Conservation (phyloP, 2,113 vertebrate species). For the Cricetomys ansorgei region DNA sequence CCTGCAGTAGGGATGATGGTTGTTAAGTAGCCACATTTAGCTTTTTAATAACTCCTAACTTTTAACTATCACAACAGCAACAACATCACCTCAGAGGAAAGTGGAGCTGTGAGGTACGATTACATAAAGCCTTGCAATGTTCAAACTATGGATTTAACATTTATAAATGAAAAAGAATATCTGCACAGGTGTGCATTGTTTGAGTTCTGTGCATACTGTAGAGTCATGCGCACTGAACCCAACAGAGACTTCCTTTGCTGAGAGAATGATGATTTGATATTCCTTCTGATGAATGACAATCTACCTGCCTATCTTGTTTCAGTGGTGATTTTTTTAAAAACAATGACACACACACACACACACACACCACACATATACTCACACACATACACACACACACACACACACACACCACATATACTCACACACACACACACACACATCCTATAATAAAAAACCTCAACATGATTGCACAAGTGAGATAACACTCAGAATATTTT, state of each 20-base stretch:
- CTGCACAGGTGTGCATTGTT: not conserved
- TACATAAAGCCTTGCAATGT: not conserved
- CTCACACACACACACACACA: not conserved
- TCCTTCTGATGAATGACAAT: not conserved
- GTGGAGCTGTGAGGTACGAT: not conserved
- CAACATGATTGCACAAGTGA: not conserved
- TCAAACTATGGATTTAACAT: not conserved
- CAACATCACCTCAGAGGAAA: not conserved
- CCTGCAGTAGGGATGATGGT: not conserved
- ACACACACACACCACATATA: not conserved
- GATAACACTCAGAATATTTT: not conserved
- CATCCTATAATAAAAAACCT: not conserved
- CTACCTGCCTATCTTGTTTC: not conserved
- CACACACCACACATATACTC: too few relatives aligned
- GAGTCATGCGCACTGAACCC: not conserved
- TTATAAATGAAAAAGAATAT: not conserved
- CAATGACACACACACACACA: not conserved
- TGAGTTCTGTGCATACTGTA: not conserved
- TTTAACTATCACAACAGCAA: not conserved
- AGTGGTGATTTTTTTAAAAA: conserved; percentile 23
- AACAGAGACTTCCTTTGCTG: not conserved
- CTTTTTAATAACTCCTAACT: conserved; percentile 30
- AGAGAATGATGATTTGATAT: not conserved
- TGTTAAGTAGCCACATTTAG: not conserved
- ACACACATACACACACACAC: too few relatives aligned